These are phyloP conservation scores for Myotis findleyi DNA, from an alignment of 2,797 vertebrate genomes.

Conservation along the genomic window DNA sequence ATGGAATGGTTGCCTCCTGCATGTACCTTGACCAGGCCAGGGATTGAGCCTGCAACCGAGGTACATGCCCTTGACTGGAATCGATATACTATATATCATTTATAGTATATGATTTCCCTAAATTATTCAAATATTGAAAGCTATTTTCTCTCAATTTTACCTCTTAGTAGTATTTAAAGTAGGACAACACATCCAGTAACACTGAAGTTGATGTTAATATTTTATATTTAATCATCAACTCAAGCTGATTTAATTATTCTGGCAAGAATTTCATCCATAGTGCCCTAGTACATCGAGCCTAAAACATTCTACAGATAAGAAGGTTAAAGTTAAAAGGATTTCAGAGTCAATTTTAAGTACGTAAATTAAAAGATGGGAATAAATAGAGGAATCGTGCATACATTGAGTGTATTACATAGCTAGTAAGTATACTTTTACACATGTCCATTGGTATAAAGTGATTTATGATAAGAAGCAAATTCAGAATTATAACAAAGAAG, in stretches of 20 bases:
- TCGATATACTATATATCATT: background rate
- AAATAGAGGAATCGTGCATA: background rate
- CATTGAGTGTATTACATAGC: background rate
- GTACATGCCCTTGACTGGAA: too few species aligned
- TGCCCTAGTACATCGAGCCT: background rate
- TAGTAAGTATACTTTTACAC: background rate
- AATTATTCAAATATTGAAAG: slow-evolving; percentile 32
- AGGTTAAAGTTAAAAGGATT: background rate
- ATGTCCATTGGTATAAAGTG: background rate
- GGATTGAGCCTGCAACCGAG: too few species aligned
- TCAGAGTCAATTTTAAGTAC: background rate
- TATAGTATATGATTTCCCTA: background rate
- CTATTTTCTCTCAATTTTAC: background rate
- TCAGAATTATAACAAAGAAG: background rate
- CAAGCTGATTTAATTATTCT: background rate
- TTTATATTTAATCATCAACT: background rate
- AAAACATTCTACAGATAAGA: background rate
- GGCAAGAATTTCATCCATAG: background rate
- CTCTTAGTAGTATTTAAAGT: background rate
- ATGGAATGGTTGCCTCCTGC: too few species aligned
- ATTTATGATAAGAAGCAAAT: background rate
- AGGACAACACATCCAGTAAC: background rate
- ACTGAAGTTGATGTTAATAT: background rate
- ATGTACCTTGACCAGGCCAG: too few species aligned
- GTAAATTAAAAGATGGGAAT: background rate